A percentile compares a stretch with the other conserved stretches of the same genome.
Conservation (phyloP, 2,113 vertebrate genomes). For the Forbesichthys agassizii region DNA sequence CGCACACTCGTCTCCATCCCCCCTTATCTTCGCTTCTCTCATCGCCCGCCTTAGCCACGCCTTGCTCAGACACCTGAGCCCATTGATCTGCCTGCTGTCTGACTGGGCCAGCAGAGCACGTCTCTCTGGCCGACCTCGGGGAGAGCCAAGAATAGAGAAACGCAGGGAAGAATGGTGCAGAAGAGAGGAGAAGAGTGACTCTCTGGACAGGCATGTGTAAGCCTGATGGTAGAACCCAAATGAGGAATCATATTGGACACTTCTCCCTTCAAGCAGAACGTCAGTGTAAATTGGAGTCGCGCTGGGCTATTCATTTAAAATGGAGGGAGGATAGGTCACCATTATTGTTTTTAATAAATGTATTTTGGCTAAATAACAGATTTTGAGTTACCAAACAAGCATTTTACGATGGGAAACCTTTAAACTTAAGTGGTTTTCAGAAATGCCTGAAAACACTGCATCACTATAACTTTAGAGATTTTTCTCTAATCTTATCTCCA, state of each 20-base stretch:
- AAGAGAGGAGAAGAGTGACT: not conserved
- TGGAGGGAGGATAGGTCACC: not conserved
- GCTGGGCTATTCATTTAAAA: too few species aligned
- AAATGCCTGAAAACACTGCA: too few species aligned
- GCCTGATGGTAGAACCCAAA: constrained; percentile 6
- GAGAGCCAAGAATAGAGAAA: not conserved
- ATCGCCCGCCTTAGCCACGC: constrained; percentile 13
- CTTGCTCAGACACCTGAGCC: constrained; percentile 43
- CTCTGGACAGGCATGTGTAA: not conserved
- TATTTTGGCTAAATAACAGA: not conserved
- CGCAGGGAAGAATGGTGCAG: not conserved
- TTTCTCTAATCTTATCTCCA: too few species aligned
- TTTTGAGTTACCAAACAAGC: not conserved
- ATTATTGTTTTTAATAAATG: not conserved
- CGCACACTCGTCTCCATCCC: not conserved
- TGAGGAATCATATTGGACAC: constrained; percentile 29
- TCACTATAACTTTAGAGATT: too few species aligned
- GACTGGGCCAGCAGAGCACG: constrained; percentile 28
- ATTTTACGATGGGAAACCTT: too few species aligned
- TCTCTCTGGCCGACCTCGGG: constrained; percentile 55
- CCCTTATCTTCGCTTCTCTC: constrained; percentile 6
- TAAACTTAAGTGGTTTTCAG: too few species aligned
- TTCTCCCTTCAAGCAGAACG: too few species aligned
- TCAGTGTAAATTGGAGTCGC: too few species aligned
- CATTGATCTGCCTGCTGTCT: constrained; percentile 63